These are phyloP conservation scores for Virgularia gustaviana DNA, from an alignment of 92 coral and sea anemone genomes.

Conservation along the genomic window DNA sequence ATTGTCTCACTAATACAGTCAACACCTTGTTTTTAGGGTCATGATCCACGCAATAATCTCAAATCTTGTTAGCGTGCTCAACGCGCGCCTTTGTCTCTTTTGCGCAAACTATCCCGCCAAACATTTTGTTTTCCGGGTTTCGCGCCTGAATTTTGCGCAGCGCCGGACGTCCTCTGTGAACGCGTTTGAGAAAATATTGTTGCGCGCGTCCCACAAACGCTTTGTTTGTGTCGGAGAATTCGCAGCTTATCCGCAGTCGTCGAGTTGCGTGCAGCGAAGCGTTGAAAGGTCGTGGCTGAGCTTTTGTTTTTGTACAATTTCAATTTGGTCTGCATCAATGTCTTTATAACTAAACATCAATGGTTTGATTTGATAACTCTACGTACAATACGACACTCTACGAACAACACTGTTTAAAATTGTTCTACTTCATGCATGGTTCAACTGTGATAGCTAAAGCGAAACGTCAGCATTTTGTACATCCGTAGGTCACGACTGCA, in stretches of 20 bases:
- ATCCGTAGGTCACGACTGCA: no score
- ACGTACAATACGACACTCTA: no score
- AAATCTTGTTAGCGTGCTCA: not conserved
- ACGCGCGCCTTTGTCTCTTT: not conserved
- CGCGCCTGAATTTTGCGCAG: no score
- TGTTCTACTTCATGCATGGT: no score
- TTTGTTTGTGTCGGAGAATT: slow-evolving; percentile 28
- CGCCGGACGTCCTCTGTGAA: no score
- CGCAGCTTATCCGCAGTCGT: slow-evolving; percentile 13
- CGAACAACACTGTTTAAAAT: no score
- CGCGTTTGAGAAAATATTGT: slow-evolving; percentile 12
- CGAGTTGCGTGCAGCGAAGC: slow-evolving; percentile 15
- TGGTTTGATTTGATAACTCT: no score
- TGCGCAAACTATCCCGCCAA: not conserved
- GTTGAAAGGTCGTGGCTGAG: slow-evolving; percentile 8
- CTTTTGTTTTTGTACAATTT: slow-evolving; percentile 13
- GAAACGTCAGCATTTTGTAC: no score
- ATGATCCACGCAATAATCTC: not conserved
- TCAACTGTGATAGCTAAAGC: no score
- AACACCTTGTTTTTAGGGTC: not conserved
- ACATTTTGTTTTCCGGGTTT: slow-evolving; percentile 15
- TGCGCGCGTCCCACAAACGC: slow-evolving; percentile 11
- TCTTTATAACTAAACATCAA: no score
- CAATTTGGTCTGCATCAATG: no score
- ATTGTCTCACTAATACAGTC: not conserved